Evolutionary conservation across 2,888 invertebrate species (phyloP).

Genomic region (Rhimphoctona megacephalus): DNA sequence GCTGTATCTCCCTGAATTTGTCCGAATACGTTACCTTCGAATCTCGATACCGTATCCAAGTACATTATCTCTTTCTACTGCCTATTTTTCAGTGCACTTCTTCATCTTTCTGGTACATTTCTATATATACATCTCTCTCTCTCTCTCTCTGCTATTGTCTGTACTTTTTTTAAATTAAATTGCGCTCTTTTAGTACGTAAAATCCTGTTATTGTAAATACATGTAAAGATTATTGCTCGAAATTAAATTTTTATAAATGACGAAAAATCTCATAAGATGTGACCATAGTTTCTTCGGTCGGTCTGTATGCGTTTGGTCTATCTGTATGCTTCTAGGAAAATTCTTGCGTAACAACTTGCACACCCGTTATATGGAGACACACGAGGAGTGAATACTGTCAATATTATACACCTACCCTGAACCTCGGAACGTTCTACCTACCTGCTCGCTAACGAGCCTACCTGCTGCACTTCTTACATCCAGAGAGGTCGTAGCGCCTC

Average conservation of each 20-base stretch:
- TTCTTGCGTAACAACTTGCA: slow-evolving; percentile 55
- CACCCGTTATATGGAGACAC: slow-evolving; percentile 80
- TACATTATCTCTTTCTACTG: slow-evolving; percentile 68
- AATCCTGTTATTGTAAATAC: no score
- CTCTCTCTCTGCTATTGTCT: slow-evolving; percentile 13
- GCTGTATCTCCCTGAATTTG: slow-evolving; percentile 81
- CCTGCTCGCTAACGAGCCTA: slow-evolving; percentile 84
- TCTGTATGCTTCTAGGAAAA: not conserved
- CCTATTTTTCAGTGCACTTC: not conserved
- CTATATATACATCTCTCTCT: slow-evolving; percentile 4
- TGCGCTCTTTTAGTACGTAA: no score
- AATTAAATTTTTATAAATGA: not conserved
- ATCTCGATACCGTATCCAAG: slow-evolving; percentile 77
- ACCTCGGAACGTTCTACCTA: slow-evolving; percentile 77
- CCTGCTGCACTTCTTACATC: slow-evolving; percentile 84
- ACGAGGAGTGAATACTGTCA: slow-evolving; percentile 80
- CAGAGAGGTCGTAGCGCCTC: slow-evolving; percentile 76
- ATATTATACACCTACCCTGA: slow-evolving; percentile 68
- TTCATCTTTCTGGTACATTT: slow-evolving; percentile 51
- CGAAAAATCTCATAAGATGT: not conserved
- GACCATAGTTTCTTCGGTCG: not conserved
- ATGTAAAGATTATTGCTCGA: no score
- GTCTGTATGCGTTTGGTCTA: not conserved
- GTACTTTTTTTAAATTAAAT: no score
- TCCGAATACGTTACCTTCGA: slow-evolving; percentile 79